Conservation (phyloP, 2,888 invertebrate species). For the Exocentrus adspersus region DNA sequence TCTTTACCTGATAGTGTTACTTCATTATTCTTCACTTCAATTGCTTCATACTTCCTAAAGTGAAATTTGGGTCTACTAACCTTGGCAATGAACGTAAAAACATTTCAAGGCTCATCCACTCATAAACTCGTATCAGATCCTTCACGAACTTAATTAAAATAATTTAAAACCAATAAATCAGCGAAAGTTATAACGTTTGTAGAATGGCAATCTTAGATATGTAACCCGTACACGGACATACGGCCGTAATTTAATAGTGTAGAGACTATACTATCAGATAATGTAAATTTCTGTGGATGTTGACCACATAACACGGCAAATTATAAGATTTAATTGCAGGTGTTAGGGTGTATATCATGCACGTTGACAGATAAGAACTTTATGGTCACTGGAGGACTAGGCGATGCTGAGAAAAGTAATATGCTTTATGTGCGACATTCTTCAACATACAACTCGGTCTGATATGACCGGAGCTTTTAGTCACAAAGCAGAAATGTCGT, state of each 20-base stretch:
- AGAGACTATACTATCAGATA: conserved; percentile 27
- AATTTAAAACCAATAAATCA: conserved; percentile 7
- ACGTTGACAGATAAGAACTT: conserved; percentile 30
- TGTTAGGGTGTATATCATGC: conserved; percentile 25
- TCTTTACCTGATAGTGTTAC: too few relatives aligned
- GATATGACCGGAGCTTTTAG: too few relatives aligned
- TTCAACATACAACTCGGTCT: conserved; percentile 40
- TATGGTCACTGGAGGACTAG: conserved; percentile 24
- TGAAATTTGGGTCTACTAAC: background rate
- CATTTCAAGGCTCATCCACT: background rate
- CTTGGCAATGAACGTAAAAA: background rate
- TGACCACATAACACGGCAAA: conserved; percentile 28
- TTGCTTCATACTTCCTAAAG: too few relatives aligned
- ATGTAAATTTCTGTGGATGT: conserved; percentile 27
- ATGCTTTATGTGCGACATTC: conserved; percentile 42
- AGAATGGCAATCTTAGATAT: conserved; percentile 20
- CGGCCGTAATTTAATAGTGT: conserved; percentile 12
- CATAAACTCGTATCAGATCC: background rate
- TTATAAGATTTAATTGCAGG: conserved; percentile 32
- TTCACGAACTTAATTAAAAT: conserved; percentile 10
- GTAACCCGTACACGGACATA: conserved; percentile 4
- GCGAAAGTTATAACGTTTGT: background rate
- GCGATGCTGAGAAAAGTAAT: conserved; percentile 21
- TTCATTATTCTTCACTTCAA: too few relatives aligned
- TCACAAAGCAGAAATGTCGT: too few relatives aligned